Conservation (phyloP, 2,113 vertebrate genomes). For the Pteronura brasiliensis region DNA sequence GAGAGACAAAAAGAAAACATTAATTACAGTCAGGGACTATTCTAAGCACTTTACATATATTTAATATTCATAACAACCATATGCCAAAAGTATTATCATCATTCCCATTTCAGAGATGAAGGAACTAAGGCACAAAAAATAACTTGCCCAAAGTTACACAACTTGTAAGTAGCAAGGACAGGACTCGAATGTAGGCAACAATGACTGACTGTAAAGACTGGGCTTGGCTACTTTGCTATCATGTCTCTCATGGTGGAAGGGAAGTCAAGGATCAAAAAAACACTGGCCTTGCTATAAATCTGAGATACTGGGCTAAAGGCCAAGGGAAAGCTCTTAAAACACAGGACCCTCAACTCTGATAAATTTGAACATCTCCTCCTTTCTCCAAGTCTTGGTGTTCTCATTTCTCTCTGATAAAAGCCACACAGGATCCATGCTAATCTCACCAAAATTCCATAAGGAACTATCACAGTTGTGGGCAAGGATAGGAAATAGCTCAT, state of each 20-base stretch:
- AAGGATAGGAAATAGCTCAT: neutral
- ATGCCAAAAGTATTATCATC: neutral
- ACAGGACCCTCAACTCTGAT: neutral
- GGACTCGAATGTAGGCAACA: neutral
- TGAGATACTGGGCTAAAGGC: neutral
- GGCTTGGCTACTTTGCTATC: neutral
- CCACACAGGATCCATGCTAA: neutral
- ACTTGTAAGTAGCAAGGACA: neutral
- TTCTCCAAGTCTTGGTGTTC: neutral
- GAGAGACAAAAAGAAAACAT: neutral
- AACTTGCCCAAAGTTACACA: neutral
- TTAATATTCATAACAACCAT: neutral
- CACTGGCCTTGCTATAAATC: neutral
- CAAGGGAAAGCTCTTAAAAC: neutral
- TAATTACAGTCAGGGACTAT: neutral
- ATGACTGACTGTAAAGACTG: neutral
- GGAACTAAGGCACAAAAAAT: neutral
- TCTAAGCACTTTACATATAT: neutral
- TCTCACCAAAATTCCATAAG: neutral
- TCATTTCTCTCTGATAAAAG: neutral
- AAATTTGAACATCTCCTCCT: neutral
- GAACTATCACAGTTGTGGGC: neutral
- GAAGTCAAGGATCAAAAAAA: neutral
- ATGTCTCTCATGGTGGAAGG: neutral
- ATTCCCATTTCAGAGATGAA: neutral